A percentile compares a stretch with the other conserved stretches of the same genome.
Conservation (phyloP, 2,888 invertebrate genomes). For the Cataglyphis rosenhaueri region DNA sequence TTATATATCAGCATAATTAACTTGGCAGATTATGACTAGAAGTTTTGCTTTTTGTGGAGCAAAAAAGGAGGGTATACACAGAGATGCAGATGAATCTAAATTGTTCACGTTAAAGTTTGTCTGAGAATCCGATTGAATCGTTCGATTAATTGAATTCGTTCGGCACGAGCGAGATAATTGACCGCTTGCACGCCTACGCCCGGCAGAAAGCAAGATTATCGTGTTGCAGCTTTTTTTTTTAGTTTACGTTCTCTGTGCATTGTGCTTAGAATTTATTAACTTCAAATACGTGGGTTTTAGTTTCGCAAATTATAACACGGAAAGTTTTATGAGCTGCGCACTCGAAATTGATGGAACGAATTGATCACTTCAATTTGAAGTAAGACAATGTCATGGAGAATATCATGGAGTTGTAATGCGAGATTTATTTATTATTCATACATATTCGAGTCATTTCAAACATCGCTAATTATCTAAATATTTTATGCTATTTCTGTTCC, state of each 20-base stretch:
- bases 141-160: slow-evolving; percentile 42
- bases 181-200: slow-evolving; percentile 27
- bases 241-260: background rate
- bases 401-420: background rate
- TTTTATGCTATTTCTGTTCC: background rate
- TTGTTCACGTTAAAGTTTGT: background rate
- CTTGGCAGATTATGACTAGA: background rate
- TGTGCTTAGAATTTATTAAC: slow-evolving; percentile 42
- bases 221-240: slow-evolving; percentile 7
- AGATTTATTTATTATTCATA: slow-evolving; percentile 27
- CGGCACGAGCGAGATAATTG: slow-evolving; percentile 36
- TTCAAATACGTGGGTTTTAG: slow-evolving; percentile 36
- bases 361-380: slow-evolving; percentile 22
- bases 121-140: slow-evolving; percentile 34
- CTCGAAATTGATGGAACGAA: slow-evolving; percentile 33
- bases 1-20: background rate
- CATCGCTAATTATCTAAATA: background rate
- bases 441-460: background rate
- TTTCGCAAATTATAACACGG: slow-evolving; percentile 26
- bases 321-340: slow-evolving; percentile 36
- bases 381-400: background rate
- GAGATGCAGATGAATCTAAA: background rate
- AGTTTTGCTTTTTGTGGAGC: background rate
- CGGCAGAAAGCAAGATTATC: slow-evolving; percentile 6
- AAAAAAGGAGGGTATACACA: background rate